Base-by-base conservation (phyloP, 2,113 vertebrate genomes). In the Hemiscyllium ocellatum region DNA sequence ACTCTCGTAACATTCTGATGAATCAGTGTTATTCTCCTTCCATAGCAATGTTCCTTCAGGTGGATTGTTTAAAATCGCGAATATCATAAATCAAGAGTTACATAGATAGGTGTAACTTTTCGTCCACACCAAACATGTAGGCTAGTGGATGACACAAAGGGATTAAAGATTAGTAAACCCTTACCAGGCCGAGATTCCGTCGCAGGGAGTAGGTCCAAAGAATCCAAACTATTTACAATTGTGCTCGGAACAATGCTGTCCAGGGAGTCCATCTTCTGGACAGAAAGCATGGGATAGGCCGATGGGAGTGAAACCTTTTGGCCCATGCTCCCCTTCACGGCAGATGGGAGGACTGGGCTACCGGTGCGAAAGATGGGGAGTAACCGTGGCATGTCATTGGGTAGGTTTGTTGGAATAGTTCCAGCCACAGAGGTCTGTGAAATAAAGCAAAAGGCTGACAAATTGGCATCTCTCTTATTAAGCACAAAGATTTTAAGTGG, bases 311-410 rank as follows among this genome's bases (percentile, higher is more conserved):
- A 86, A 7, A 33, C 24, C 42, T 70, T 95, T 52, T 96, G 26
- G 26, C 61, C 85, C 50, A 72, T 6, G 29, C 33, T 70, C 6
- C 69, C 68, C 94, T 95, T 72, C 42, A 95, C 42, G 13, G 94
- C 94, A 15, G 94, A 33, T 4, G 94, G 94, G 4, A 95, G 94
- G 95, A 98, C 96, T 0, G 97, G 97, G 78, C 97, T 97, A 96
- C 98, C 98, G 0, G 97, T 97, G 0, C 98, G 97, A 95, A 98
- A 98, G 83, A 96, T 97, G 0, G 98, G 98, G 97, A 99, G 96
- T 97, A 98, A 91, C 98, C 97, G 96, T 24, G 98, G 97, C 98
- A 99, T 97, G 37, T 99, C 98, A n/a, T 98, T 98, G 95, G 98
- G 98, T 96, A 98, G 96, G 94, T 96, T 97, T 95, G 98, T 97